A percentile compares a stretch with the other conserved stretches of the same genome.
These are phyloP conservation scores for Dione vanillae DNA, from an alignment of 2,888 invertebrate genomes.

Conservation along the genomic window DNA sequence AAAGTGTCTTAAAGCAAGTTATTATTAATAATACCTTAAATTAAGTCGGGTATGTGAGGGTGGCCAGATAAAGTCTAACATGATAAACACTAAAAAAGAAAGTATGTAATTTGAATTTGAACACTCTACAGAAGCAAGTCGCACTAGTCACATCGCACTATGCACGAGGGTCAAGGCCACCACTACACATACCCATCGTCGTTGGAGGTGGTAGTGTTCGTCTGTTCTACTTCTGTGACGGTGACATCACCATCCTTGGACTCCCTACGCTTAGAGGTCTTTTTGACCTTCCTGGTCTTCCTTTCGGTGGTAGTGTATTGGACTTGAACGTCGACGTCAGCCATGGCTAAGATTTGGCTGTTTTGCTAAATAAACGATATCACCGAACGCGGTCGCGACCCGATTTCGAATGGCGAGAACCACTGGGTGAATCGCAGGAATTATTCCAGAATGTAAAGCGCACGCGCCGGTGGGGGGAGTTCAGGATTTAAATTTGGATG, in stretches of 20 bases:
- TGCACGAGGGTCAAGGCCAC: conserved; percentile 73
- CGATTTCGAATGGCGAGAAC: conserved; percentile 83
- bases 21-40: conserved; percentile 71
- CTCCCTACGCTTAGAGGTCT: conserved; percentile 91
- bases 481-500: conserved; percentile 84
- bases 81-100: conserved; percentile 34
- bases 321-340: conserved; percentile 95
- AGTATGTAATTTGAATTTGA: conserved; percentile 58
- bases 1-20: not conserved
- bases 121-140: conserved; percentile 73
- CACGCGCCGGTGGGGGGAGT: conserved; percentile 78
- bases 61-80: conserved; percentile 62
- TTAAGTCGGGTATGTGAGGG: conserved; percentile 84
- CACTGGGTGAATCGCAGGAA: conserved; percentile 80
- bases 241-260: conserved; percentile 90
- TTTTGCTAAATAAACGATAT: conserved; percentile 65
- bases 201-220: conserved; percentile 86
- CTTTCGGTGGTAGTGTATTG: conserved; percentile 93
- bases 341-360: conserved; percentile 85
- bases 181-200: conserved; percentile 94
- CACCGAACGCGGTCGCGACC: conserved; percentile 83
- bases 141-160: conserved; percentile 64
- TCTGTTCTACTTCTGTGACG: conserved; percentile 91
- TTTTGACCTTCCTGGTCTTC: conserved; percentile 95
- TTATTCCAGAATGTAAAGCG: conserved; percentile 84